These are phyloP conservation scores for Xenopus petersii DNA, from an alignment of 2,797 vertebrate genomes.

Conservation along the genomic window DNA sequence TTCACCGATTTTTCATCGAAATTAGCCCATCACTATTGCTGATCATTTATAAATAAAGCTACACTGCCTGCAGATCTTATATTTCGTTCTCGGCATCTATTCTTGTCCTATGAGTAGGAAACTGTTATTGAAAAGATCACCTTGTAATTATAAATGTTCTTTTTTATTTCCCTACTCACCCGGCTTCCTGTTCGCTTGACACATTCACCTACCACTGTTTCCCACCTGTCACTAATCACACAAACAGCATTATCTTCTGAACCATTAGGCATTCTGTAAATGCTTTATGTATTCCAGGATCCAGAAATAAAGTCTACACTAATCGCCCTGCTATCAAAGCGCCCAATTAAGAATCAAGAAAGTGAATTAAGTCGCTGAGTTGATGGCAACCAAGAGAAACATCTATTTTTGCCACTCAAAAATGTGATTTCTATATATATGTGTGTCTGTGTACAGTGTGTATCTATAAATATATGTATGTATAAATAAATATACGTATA, in stretches of 20 bases:
- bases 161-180: slow-evolving; percentile 25
- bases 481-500: too few relatives aligned
- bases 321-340: slow-evolving; percentile 35
- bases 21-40: too few relatives aligned
- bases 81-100: not conserved
- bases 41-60: too few relatives aligned
- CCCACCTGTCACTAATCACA: slow-evolving; percentile 54
- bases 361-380: not conserved
- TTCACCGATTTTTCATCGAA: too few relatives aligned
- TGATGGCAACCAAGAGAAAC: not conserved
- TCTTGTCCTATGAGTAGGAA: slow-evolving; percentile 32
- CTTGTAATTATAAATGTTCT: slow-evolving; percentile 50
- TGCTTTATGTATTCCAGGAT: slow-evolving; percentile 46
- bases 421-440: not conserved
- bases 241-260: slow-evolving; percentile 49
- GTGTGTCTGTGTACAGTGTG: too few relatives aligned
- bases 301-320: slow-evolving; percentile 43
- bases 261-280: slow-evolving; percentile 46
- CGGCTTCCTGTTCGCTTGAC: slow-evolving; percentile 37
- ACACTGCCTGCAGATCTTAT: too few relatives aligned
- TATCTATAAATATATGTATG: too few relatives aligned
- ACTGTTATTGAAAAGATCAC: slow-evolving; percentile 43
- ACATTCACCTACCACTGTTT: slow-evolving; percentile 43
- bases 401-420: not conserved
- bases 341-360: slow-evolving; percentile 22